Percentiles rank a stretch among this genome's conserved stretches.
Evolutionary conservation across 2,113 vertebrate species (phyloP).

Genomic region (Apteryx owenii): DNA sequence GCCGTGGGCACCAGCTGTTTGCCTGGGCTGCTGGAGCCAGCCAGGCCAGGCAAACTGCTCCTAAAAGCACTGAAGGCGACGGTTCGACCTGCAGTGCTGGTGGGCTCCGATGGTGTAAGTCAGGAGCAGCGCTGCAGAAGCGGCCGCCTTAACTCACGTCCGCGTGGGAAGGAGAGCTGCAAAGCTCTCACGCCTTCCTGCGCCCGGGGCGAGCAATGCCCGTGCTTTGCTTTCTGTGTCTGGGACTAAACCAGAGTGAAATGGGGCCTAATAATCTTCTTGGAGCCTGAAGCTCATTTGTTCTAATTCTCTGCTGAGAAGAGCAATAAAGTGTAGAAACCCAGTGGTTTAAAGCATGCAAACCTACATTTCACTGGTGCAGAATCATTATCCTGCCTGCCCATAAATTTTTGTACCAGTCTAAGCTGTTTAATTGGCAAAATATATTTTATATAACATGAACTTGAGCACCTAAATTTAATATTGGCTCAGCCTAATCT

Average conservation of each 20-base stretch:
- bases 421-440: conserved; percentile 67
- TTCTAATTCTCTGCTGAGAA: conserved; percentile 12
- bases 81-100: background rate
- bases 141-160: background rate
- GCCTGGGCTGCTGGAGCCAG: too few relatives aligned
- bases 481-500: conserved; percentile 60
- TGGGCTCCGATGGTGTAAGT: too few relatives aligned
- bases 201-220: background rate
- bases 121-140: background rate
- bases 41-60: too few relatives aligned
- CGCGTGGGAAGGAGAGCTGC: fast-evolving
- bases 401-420: conserved; percentile 48
- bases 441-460: conserved; percentile 10
- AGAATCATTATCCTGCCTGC: conserved; percentile 30
- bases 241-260: background rate
- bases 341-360: conserved; percentile 20
- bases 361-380: background rate
- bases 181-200: fast-evolving
- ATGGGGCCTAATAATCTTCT: background rate
- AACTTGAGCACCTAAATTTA: conserved; percentile 46
- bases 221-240: background rate
- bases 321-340: background rate
- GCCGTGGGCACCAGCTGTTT: too few relatives aligned
- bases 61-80: too few relatives aligned
- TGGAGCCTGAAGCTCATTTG: background rate